A percentile compares a stretch with the other conserved stretches of the same genome.
These are phyloP conservation scores for Aphidius colemani DNA, from an alignment of 2,888 invertebrate species.

Conservation along the genomic window DNA sequence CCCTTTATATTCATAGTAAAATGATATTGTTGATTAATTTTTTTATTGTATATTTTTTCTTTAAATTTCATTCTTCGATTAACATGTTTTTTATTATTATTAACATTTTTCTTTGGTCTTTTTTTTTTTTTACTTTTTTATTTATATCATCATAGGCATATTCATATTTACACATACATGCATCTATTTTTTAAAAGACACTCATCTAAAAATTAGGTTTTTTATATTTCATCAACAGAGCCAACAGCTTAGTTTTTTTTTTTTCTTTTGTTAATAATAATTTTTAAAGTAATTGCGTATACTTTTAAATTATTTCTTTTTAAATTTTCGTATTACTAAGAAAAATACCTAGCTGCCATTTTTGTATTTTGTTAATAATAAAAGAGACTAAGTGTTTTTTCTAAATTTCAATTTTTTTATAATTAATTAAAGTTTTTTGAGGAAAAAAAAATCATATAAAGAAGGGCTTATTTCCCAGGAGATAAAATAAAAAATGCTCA, in stretches of 20 bases:
- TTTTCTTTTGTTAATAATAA: too few relatives aligned
- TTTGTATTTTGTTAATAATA: too few relatives aligned
- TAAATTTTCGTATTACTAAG: not conserved
- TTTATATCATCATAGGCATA: constrained; percentile 33
- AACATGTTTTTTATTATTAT: constrained; percentile 31
- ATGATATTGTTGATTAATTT: too few relatives aligned
- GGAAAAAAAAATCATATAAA: too few relatives aligned
- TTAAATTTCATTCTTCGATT: constrained; percentile 14
- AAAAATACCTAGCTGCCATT: too few relatives aligned
- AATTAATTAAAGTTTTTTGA: too few relatives aligned
- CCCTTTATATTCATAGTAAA: too few relatives aligned
- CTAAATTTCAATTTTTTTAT: too few relatives aligned
- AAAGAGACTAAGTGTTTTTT: too few relatives aligned
- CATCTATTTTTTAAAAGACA: constrained; percentile 33
- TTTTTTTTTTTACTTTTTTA: constrained; percentile 3
- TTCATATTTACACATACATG: constrained; percentile 35
- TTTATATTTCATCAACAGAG: not conserved
- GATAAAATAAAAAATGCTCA: too few relatives aligned
- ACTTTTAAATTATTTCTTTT: constrained; percentile 2
- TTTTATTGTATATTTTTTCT: not conserved
- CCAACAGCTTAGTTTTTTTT: not conserved
- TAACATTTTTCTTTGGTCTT: not conserved
- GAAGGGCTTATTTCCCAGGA: too few relatives aligned
- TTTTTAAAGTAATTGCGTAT: not conserved
- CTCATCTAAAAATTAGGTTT: constrained; percentile 22